These are phyloP conservation scores for Oophaga sylvatica DNA, from an alignment of 2,797 vertebrate species.

Conservation along the genomic window DNA sequence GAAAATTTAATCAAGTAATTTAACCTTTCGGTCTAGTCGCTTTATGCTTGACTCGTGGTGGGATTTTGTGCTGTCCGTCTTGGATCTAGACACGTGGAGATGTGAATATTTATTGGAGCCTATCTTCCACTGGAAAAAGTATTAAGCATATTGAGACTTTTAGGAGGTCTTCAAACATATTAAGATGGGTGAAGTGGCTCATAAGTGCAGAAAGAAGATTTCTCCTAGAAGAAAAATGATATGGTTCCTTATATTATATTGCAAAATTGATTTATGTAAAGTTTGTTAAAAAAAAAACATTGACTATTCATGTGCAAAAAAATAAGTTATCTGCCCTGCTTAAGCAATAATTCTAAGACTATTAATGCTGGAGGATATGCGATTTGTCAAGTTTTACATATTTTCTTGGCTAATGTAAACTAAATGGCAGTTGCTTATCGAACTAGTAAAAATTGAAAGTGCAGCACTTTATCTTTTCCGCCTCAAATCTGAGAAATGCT, in stretches of 20 bases:
- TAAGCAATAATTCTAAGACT: neutral
- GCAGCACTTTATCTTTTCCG: neutral
- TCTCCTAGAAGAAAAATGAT: no score
- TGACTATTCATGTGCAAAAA: no score
- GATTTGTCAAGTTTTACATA: neutral
- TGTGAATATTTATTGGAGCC: no score
- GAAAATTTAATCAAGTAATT: neutral
- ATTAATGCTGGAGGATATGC: neutral
- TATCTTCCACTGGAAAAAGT: no score
- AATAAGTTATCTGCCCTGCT: no score
- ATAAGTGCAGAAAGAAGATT: no score
- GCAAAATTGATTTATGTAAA: no score
- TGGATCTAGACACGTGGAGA: neutral
- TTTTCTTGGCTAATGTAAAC: neutral
- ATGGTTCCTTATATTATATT: no score
- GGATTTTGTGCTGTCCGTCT: neutral
- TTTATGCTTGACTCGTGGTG: neutral
- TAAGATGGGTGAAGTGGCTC: no score
- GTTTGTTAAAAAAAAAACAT: no score
- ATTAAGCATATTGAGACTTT: no score
- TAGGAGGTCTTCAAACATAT: no score
- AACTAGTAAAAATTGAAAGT: neutral
- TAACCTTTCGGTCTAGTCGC: neutral
- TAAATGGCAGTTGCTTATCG: neutral
- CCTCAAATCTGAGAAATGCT: constrained; percentile 12